Evolutionary conservation across 2,113 vertebrate genomes (phyloP), one percentile per base, ranked within the genome.

Genomic region (Laticauda laticaudata): DNA sequence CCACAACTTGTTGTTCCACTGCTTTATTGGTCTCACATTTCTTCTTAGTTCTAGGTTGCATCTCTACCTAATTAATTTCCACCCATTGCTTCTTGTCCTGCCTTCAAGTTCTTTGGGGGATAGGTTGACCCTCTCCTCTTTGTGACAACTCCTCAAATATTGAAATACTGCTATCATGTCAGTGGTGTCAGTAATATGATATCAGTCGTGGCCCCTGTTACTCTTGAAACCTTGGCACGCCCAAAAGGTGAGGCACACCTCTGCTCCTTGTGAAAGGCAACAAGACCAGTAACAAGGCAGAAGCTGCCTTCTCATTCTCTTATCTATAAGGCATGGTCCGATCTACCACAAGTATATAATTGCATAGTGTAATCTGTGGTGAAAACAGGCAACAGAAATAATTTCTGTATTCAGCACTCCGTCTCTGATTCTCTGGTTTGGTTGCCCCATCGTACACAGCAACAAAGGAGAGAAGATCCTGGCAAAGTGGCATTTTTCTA

Each of bases 201-300:
- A 29, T 69, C 64, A 5, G 12, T 39, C 21, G 91, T 18, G 53
- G 39, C 9, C 43, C 29, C 54, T 51, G 29, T 11, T 53, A 24
- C 24, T 2, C 21, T 15, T 23, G n/a, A 89, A 29, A 34, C 53
- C 3, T 6, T 43, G 34, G 14, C 59, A 55, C 14, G 2, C 92
- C 87, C 86, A 61, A 81, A 29, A 81, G 53, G 34, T 10, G 26
- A 9, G n/a, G 26, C 12, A 2, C 53, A 57, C 53, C 92, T 92
- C 87, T 6, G 14, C 43, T 21, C 26, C 14, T 81, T 92, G 56
- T 92, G 87, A 89, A 89, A 92, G 43, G 53, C 87, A 85, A 89
- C 85, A 39, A 61, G 85, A 61, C 56, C 29, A n/a, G 56, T 51
- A 61, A 34, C 43, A 26, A 11, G 23, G 15, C 43, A 20, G 54